phyloP scores from a whole-genome alignment of 2,888 invertebrate genomes.

The Tachina fera region DNA sequence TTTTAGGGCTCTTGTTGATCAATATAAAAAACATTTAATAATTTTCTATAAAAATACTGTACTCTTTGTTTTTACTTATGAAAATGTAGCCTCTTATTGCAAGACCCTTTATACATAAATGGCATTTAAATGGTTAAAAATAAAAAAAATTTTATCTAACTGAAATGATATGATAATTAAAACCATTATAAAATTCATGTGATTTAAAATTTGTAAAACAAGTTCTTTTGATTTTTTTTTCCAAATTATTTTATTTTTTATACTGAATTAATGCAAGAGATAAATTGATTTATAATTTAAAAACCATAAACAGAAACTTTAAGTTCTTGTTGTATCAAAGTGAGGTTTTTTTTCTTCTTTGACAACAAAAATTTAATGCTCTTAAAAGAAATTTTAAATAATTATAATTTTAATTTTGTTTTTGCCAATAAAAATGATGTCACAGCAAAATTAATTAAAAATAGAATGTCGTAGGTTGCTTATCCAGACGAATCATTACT shows the following conservation, averaged over 20 bases:
- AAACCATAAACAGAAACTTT: background rate
- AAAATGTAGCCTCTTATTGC: too few relatives aligned
- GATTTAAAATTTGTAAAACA: background rate
- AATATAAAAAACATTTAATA: too few relatives aligned
- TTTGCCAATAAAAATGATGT: constrained; percentile 29
- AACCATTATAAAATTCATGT: constrained; percentile 4
- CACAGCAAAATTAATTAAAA: constrained; percentile 2
- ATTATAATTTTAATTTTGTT: background rate
- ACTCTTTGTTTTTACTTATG: too few relatives aligned
- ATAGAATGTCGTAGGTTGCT: constrained; percentile 42
- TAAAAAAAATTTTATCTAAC: background rate
- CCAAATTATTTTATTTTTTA: background rate
- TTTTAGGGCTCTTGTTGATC: too few relatives aligned
- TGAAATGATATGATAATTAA: constrained; percentile 26
- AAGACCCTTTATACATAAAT: background rate
- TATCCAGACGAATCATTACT: constrained; percentile 39
- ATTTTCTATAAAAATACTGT: too few relatives aligned
- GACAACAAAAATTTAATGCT: constrained; percentile 2
- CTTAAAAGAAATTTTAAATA: background rate
- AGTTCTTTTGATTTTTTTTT: background rate
- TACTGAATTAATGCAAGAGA: background rate
- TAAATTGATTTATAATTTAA: background rate
- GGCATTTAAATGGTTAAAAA: background rate
- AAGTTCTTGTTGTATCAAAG: background rate
- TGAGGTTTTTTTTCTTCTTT: background rate